Evolutionary conservation across 2,113 vertebrate genomes (phyloP).

Genomic region (Dascyllus trimaculatus): DNA sequence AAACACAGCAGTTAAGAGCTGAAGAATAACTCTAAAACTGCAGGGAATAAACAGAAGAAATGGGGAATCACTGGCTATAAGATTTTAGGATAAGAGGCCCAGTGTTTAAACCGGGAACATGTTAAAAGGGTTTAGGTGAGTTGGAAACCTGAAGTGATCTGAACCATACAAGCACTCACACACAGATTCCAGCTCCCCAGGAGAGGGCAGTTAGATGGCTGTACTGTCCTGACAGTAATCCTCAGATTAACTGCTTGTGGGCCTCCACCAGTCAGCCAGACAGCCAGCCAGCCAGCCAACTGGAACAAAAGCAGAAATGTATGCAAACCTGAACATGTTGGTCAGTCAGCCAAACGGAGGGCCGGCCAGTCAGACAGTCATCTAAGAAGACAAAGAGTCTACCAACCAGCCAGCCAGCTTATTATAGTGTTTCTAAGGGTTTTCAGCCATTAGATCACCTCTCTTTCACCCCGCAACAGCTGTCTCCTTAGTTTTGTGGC

Average conservation of each 20-base stretch:
- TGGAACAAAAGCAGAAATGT: constrained; percentile 56
- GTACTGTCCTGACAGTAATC: constrained; percentile 82
- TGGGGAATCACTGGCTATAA: no score
- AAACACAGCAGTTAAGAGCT: neutral
- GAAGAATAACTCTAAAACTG: neutral
- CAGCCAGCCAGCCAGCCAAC: constrained; percentile 21
- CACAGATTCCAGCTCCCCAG: constrained; percentile 68
- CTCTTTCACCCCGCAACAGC: constrained; percentile 1
- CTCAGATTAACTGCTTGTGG: constrained; percentile 73
- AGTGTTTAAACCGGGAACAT: constrained; percentile 19
- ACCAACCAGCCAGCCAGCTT: neutral
- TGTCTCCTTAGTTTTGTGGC: no score
- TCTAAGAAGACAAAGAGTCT: constrained; percentile 8
- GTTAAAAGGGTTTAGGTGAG: constrained; percentile 34
- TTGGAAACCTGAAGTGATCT: constrained; percentile 23
- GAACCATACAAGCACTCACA: constrained; percentile 44
- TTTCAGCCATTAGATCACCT: neutral
- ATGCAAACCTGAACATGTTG: constrained; percentile 43
- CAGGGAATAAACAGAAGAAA: neutral
- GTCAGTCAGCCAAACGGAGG: constrained; percentile 25
- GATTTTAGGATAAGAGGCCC: no score
- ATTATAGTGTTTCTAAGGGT: neutral
- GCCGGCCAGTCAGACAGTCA: constrained; percentile 19
- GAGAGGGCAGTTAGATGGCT: constrained; percentile 59
- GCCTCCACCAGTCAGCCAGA: constrained; percentile 48